Evolutionary conservation across 2,888 invertebrate genomes (phyloP).

Genomic region (Cosmopolites sordidus): DNA sequence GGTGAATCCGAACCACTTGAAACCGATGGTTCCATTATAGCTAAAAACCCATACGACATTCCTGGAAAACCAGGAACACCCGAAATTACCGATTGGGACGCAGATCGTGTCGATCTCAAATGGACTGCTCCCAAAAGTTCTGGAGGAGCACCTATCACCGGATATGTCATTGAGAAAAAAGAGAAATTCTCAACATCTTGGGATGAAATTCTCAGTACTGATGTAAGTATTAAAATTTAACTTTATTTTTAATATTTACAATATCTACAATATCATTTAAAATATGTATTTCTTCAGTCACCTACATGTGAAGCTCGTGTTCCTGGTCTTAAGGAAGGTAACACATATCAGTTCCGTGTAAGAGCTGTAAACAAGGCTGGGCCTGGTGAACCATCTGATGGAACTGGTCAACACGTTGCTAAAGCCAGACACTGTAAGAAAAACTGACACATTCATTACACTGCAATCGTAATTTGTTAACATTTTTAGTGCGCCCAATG

Average conservation of each 20-base stretch:
- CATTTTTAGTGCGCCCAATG: conserved; percentile 77
- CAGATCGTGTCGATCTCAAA: conserved; percentile 79
- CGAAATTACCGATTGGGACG: conserved; percentile 83
- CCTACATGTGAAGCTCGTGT: conserved; percentile 78
- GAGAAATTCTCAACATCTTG: conserved; percentile 72
- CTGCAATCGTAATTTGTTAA: conserved; percentile 3
- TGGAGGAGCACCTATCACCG: conserved; percentile 77
- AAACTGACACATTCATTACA: neutral
- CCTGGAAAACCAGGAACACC: conserved; percentile 86
- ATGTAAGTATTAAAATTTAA: conserved; percentile 54
- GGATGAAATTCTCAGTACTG: conserved; percentile 76
- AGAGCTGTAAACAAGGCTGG: conserved; percentile 94
- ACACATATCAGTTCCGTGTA: conserved; percentile 93
- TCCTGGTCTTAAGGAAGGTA: conserved; percentile 82
- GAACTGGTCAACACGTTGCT: conserved; percentile 80
- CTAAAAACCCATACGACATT: conserved; percentile 93
- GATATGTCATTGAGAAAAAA: conserved; percentile 86
- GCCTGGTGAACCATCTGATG: conserved; percentile 84
- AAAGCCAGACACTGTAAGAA: conserved; percentile 80
- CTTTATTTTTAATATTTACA: too few species aligned
- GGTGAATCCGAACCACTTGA: conserved; percentile 92
- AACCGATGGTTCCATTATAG: conserved; percentile 80
- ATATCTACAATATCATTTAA: too few species aligned
- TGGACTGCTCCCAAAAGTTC: conserved; percentile 76
- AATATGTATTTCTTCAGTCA: conserved; percentile 48